Evolutionary conservation across 2,113 vertebrate genomes (phyloP).

Genomic region (Bothrops jararaca): DNA sequence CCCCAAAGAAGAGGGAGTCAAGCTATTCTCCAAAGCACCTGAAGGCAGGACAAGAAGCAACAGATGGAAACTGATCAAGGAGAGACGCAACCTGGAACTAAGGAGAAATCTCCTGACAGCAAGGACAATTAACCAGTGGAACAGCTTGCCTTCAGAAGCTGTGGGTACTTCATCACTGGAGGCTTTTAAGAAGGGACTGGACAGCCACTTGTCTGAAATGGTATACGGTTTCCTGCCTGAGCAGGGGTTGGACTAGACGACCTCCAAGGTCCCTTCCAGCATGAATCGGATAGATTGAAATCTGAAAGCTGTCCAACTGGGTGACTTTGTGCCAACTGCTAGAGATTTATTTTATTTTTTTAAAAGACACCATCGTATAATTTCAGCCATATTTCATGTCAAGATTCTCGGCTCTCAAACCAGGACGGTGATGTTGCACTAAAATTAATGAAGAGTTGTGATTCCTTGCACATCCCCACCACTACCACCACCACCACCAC

Average conservation of each 20-base stretch:
- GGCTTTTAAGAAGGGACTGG: background rate
- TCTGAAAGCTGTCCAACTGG: background rate
- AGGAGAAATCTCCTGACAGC: no score
- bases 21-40: rapidly evolving
- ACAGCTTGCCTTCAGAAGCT: rapidly evolving
- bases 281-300: background rate
- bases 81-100: no score
- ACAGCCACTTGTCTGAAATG: background rate
- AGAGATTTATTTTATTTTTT: background rate
- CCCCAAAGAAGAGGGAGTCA: rapidly evolving
- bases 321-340: background rate
- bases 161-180: background rate
- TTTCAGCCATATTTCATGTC: background rate
- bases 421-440: conserved; percentile 20
- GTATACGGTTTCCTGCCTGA: background rate
- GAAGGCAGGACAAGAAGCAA: no score
- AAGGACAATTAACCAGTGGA: no score
- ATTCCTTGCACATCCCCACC: conserved; percentile 35
- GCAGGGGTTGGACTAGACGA: background rate
- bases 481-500: no score
- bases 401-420: background rate
- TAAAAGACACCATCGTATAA: background rate
- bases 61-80: rapidly evolving
- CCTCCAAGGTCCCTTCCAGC: background rate
- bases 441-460: conserved; percentile 30